Percentiles rank a stretch among this genome's conserved stretches.
These are phyloP conservation scores for Caenorhabditis sp. DNA, from an alignment of 2,888 invertebrate genomes.

Conservation along the genomic window DNA sequence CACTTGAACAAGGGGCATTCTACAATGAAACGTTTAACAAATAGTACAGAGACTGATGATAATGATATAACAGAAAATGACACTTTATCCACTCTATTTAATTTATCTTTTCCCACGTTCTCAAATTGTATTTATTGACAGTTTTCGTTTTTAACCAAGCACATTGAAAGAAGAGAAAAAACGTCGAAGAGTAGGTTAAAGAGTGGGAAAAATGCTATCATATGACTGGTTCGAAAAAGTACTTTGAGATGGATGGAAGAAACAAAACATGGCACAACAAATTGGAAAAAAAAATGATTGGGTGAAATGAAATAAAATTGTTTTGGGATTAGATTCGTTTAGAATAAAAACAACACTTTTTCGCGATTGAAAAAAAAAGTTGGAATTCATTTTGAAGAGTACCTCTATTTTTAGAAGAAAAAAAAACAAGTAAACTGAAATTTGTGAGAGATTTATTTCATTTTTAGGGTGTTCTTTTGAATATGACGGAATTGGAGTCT, in stretches of 20 bases:
- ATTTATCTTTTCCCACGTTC: neutral
- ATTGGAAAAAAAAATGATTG: conserved; percentile 2
- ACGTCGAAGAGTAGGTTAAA: neutral
- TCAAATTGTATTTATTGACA: neutral
- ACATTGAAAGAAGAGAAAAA: neutral
- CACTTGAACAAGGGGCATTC: conserved; percentile 44
- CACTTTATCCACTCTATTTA: neutral
- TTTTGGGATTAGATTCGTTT: neutral
- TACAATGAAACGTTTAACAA: conserved; percentile 6
- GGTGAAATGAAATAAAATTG: neutral
- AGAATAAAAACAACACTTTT: no score
- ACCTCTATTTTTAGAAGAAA: no score
- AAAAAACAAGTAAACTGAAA: no score
- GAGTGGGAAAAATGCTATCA: neutral
- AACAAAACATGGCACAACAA: neutral
- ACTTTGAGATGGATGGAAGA: conserved; percentile 1
- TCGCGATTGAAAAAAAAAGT: no score
- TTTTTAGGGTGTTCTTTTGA: no score
- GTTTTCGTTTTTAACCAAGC: neutral
- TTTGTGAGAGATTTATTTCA: no score
- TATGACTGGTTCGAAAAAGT: neutral
- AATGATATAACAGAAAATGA: neutral
- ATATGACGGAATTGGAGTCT: no score
- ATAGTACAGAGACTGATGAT: no score
- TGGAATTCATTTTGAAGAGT: no score